Evolutionary conservation across 1,140 invertebrate species (phyloP), one percentile per base, ranked within the genome.

Genomic region (Drosophila ficusphila): DNA sequence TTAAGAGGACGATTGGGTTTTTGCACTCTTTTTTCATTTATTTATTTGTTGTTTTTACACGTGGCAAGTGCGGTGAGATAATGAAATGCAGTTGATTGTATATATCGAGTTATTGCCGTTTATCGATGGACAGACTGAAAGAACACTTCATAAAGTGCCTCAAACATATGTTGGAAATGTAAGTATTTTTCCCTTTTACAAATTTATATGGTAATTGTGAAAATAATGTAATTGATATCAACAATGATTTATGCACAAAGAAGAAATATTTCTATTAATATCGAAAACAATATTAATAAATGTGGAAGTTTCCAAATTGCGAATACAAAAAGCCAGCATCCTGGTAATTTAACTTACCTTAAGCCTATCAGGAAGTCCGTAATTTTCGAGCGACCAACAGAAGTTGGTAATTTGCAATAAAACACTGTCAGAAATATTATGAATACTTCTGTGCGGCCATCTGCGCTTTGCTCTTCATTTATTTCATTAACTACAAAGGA

Each of bases 401-500:
- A 39, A 51, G 25, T 33, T 33, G 60, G 60, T 27, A 67, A 67
- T 51, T 67, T 81, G 62, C 72, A 81, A 82, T 77, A 72, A 82
- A 64, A 53, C 47, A 57, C 27, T 64, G 42, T 71, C 54, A 39
- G 29, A 65, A 76, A 64, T 71, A 73, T 85, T 67, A 67, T 58
- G 49, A 54, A 72, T 39, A 69, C 54, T 60, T 67, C n/a, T 49
- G 16, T 68, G 69, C 60, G 56, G 51, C 65, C 56, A 38, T 62
- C 54, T 54, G 51, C 34, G 77, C 39, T 75, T 70, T 53, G 57
- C 69, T 85, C 79, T 83, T 76, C 75, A 83, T 85, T 85, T 79
- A 79, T 72, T 76, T 83, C 79, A 85, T 83, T 83, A 85, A 79
- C 69, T 74, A 83, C 67, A 60, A 71, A 49, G 65, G 36, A 48